Evolutionary conservation across 2,113 vertebrate genomes (phyloP), one percentile per base, ranked within the genome.

Genomic region (Calyptomena viridis): DNA sequence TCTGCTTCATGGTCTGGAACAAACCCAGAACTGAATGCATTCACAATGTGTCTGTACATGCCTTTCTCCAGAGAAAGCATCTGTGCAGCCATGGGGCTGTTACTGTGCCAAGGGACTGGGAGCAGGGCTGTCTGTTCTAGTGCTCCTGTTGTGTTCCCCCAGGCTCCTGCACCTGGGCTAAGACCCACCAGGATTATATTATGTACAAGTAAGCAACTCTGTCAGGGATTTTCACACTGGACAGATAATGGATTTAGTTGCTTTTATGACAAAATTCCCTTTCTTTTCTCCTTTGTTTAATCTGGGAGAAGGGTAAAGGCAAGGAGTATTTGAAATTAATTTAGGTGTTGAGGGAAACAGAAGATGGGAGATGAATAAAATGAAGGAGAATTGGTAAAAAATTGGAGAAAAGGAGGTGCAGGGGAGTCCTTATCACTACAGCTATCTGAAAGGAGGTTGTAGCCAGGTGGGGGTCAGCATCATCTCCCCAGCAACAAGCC

Each of bases 371-470:
- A 44, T 46, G n/a, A 11, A 71, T 18, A 89, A 84, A 92, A 39
- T n/a, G 9, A 73, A 88, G 28, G 14, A 6, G 4, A 49, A 80
- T 9, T 8, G 20, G 6, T 40, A 39, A 49, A 75, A 90, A 7
- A 1, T 2, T 18, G 25, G 21, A 75, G 55, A 62, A 76, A 40
- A 55, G 21, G n/a, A 90, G n/a, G 39, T 3, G 18, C 0, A 0
- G 39, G 62, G 39, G 39, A 23, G 35, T 42, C 8, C 8, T 62
- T 22, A 19, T 21, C 37, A 2, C 8, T 35, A 23, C 17, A 55
- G 2, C 13, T 46, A 8, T 3, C 2, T 55, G 25, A 42, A 24
- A 55, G 31, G 28, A 47, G 13, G 8, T 3, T 55, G 25, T 19
- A 55, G 21, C 5, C 33, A 52, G 33, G n/a, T 62, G 16, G 28